Evolutionary conservation across 2,888 invertebrate genomes (phyloP).

Genomic region (Chloromyia formosa): DNA sequence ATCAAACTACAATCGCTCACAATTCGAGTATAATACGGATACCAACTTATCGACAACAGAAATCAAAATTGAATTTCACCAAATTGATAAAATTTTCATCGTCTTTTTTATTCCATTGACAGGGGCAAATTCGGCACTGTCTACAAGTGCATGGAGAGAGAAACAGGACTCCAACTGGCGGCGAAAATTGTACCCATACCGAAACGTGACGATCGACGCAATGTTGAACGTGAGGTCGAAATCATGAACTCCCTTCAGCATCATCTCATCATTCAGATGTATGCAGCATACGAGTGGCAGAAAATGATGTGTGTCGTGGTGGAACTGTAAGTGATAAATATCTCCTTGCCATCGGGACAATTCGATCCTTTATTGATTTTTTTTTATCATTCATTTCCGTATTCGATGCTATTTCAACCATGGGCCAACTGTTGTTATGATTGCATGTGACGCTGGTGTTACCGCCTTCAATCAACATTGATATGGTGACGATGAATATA

Average conservation of each 20-base stretch:
- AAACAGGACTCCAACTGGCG: constrained; percentile 81
- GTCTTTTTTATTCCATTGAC: constrained; percentile 53
- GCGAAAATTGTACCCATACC: constrained; percentile 92
- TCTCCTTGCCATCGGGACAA: not conserved
- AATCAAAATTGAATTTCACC: constrained; percentile 19
- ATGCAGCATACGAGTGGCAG: constrained; percentile 94
- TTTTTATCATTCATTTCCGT: not conserved
- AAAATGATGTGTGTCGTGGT: constrained; percentile 96
- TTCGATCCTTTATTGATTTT: constrained; percentile 2
- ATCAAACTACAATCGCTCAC: too few species aligned
- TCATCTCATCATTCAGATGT: constrained; percentile 94
- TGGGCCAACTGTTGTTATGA: too few species aligned
- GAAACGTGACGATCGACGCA: constrained; percentile 85
- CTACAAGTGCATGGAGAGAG: constrained; percentile 88
- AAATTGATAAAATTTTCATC: constrained; percentile 32
- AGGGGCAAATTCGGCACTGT: constrained; percentile 99
- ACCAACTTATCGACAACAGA: too few species aligned
- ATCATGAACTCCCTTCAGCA: constrained; percentile 96
- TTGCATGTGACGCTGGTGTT: too few species aligned
- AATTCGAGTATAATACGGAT: too few species aligned
- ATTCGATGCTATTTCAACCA: constrained; percentile 2
- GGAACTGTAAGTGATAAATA: constrained; percentile 84
- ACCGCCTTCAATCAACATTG: not conserved
- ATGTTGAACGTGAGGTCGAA: constrained; percentile 95
- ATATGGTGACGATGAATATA: too few species aligned